Conservation (phyloP, 2,113 vertebrate genomes). For the Rafetus swinhoei region DNA sequence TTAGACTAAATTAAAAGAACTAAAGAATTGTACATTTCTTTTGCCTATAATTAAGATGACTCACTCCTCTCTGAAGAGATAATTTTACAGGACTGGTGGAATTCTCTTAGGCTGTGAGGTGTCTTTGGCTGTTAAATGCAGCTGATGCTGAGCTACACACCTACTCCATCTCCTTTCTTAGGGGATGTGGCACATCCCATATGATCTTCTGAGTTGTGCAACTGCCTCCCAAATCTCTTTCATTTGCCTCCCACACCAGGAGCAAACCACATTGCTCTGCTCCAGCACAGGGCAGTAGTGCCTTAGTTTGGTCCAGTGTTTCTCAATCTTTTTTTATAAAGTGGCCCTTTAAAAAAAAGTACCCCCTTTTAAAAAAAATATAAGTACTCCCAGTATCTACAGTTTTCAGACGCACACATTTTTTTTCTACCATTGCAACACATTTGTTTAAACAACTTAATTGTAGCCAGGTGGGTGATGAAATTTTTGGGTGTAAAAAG, state of each 20-base stretch:
- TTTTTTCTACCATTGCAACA: too few species aligned
- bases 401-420: too few species aligned
- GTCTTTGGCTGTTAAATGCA: not conserved
- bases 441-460: too few species aligned
- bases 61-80: constrained; percentile 3
- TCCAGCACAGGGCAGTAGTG: not conserved
- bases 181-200: accelerated
- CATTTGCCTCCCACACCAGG: not conserved
- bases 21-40: constrained; percentile 10
- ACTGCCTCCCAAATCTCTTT: not conserved
- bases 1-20: not conserved
- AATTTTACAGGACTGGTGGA: not conserved
- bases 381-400: too few species aligned
- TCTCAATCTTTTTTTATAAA: too few species aligned
- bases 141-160: not conserved
- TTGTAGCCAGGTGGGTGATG: too few species aligned
- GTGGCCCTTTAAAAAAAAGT: too few species aligned
- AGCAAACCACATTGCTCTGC: not conserved
- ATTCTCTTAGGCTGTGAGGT: not conserved
- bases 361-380: too few species aligned
- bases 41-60: constrained; percentile 30
- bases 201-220: not conserved
- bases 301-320: too few species aligned
- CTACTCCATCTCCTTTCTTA: accelerated
- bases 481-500: too few species aligned